A percentile compares a stretch with the other conserved stretches of the same genome.
Conservation (phyloP, 2,888 invertebrate species). For the Apamea crenata region DNA sequence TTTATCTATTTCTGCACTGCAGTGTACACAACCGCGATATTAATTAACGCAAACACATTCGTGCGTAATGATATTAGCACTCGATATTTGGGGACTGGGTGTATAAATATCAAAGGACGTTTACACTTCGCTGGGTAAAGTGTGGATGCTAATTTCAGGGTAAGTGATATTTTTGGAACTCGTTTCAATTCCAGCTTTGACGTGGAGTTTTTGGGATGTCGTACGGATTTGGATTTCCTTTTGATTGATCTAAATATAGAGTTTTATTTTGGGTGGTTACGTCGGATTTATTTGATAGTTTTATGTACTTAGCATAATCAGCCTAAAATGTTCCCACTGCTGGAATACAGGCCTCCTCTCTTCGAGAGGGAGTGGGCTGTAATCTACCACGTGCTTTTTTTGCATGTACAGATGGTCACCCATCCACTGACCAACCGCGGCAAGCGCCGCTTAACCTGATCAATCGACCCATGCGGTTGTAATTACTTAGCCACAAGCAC, state of each 20-base stretch:
- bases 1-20: conserved; percentile 64
- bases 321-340: neutral
- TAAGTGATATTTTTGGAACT: conserved; percentile 35
- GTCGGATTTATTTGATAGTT: neutral
- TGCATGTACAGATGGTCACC: neutral
- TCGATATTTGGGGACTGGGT: conserved; percentile 46
- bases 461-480: neutral
- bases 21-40: conserved; percentile 59
- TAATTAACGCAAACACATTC: conserved; percentile 66
- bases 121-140: conserved; percentile 15
- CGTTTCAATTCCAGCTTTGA: conserved; percentile 40
- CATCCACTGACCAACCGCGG: neutral
- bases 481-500: neutral
- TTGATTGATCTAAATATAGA: conserved; percentile 36
- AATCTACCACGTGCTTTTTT: no score
- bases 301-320: neutral
- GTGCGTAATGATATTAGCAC: conserved; percentile 61
- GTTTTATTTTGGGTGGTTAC: neutral
- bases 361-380: no score
- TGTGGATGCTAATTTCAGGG: conserved; percentile 22
- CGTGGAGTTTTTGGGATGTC: conserved; percentile 4
- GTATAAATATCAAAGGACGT: conserved; percentile 31
- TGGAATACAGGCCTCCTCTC: neutral
- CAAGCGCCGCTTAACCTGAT: neutral
- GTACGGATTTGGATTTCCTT: conserved; percentile 6